Evolutionary conservation across 1,140 invertebrate species (phyloP).

Genomic region (Rhopalosiphum maidis): DNA sequence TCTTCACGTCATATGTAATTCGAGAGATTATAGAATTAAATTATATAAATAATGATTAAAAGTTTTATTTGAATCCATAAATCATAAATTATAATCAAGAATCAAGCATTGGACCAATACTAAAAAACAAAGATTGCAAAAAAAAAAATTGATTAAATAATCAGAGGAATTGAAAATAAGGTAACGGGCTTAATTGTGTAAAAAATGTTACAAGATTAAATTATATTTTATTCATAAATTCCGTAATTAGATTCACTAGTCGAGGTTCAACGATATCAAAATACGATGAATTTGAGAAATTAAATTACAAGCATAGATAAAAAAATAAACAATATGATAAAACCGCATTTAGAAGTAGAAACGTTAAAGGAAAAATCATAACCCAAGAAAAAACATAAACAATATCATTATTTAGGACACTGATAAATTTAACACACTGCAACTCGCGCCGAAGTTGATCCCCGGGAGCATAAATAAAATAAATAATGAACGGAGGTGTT

Average conservation of each 20-base stretch:
- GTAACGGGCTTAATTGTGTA: neutral
- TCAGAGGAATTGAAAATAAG: neutral
- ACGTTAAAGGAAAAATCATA: neutral
- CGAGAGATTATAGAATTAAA: neutral
- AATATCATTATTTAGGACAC: neutral
- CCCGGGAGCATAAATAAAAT: neutral
- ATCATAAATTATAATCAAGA: neutral
- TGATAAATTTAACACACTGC: neutral
- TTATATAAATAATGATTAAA: neutral
- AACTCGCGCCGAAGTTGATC: neutral
- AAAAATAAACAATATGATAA: neutral
- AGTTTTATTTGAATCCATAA: neutral
- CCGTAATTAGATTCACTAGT: neutral
- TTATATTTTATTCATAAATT: neutral
- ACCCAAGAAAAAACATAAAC: slow-evolving; percentile 3
- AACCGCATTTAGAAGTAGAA: neutral
- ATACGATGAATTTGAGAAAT: neutral
- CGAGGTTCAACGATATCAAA: neutral
- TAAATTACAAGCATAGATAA: neutral
- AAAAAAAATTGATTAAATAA: neutral
- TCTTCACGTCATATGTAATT: neutral
- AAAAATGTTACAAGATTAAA: neutral
- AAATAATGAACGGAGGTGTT: neutral
- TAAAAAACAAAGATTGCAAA: neutral
- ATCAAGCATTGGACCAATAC: neutral